Evolutionary conservation across 2,113 vertebrate genomes (phyloP).

Genomic region (Petromus typicus): DNA sequence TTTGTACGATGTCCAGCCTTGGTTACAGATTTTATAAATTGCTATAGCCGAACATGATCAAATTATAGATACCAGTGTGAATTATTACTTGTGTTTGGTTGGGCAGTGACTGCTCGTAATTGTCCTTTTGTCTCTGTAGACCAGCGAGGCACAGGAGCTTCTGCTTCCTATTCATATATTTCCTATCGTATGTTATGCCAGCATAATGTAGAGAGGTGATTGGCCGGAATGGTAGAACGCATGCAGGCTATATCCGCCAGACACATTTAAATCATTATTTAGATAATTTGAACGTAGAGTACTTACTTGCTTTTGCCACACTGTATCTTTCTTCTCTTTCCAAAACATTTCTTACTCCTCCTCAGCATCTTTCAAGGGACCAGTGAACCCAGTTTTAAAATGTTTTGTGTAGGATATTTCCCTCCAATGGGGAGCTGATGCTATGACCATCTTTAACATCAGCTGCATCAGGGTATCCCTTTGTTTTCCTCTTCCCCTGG

Average conservation of each 20-base stretch:
- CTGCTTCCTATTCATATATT: not conserved
- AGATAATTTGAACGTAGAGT: not conserved
- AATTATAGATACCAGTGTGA: not conserved
- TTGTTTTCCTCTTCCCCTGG: not conserved
- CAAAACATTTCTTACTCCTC: not conserved
- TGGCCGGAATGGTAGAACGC: not conserved
- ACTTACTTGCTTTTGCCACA: not conserved
- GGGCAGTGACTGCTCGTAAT: not conserved
- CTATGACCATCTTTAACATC: not conserved
- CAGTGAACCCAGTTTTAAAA: not conserved
- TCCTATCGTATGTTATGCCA: not conserved
- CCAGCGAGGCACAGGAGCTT: not conserved
- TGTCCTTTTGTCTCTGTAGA: not conserved
- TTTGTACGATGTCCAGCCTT: not conserved
- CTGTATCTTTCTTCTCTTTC: not conserved
- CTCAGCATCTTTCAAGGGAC: not conserved
- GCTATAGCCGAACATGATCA: not conserved
- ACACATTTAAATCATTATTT: not conserved
- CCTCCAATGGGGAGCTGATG: not conserved
- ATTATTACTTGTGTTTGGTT: not conserved
- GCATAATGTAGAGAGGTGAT: not conserved
- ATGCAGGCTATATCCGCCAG: not conserved
- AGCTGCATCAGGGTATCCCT: not conserved
- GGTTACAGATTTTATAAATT: conserved; percentile 1
- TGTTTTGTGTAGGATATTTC: not conserved